phyloP scores from a whole-genome alignment of 2,113 vertebrate species.

The Danionella cerebrum region DNA sequence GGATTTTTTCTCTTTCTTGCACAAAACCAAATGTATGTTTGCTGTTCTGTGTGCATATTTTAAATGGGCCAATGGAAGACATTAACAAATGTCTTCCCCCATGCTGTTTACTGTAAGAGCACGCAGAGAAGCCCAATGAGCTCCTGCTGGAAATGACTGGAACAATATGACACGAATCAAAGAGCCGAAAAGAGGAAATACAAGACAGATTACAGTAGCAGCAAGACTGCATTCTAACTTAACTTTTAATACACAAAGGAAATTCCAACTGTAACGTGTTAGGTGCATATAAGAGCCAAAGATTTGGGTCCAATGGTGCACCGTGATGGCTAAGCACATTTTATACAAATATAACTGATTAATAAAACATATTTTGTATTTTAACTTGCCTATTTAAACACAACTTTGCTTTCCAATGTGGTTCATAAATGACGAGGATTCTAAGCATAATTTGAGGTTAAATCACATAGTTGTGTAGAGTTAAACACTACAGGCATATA shows the following conservation, averaged over 20 bases:
- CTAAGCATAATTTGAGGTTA: too few relatives aligned
- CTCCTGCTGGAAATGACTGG: neutral
- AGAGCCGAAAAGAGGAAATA: neutral
- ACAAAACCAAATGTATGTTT: neutral
- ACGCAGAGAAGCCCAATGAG: neutral
- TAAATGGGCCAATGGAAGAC: neutral
- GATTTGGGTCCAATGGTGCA: neutral
- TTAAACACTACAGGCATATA: too few relatives aligned
- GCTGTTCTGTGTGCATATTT: neutral
- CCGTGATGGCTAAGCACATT: too few relatives aligned
- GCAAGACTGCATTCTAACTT: neutral
- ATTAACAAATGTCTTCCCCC: constrained; percentile 17
- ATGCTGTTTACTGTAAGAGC: neutral
- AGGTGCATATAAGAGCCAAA: neutral
- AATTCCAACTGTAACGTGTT: neutral
- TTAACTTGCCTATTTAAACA: too few relatives aligned
- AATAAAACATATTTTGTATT: too few relatives aligned
- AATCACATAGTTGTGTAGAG: too few relatives aligned
- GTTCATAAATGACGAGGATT: too few relatives aligned
- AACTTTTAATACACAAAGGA: neutral
- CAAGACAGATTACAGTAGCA: neutral
- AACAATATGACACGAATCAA: neutral
- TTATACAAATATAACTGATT: too few relatives aligned
- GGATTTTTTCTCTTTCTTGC: constrained; percentile 1
- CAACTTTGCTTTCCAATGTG: too few relatives aligned